phyloP scores from a whole-genome alignment of 2,888 invertebrate species.

The Sympetrum striolatum region DNA sequence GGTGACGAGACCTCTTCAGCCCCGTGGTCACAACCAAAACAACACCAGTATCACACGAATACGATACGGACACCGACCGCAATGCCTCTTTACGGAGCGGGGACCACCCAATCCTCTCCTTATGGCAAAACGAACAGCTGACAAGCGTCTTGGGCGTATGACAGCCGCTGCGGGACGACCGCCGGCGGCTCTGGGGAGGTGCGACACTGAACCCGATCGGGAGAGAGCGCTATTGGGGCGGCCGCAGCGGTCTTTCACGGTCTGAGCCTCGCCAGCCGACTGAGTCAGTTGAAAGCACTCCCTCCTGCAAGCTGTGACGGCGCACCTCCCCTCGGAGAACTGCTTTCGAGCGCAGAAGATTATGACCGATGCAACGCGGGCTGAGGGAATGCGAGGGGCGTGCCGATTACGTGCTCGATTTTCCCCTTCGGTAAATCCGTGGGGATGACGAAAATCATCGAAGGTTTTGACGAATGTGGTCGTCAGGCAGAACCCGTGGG shows the following conservation, averaged over 20 bases:
- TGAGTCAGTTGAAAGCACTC: background rate
- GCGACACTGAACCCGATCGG: background rate
- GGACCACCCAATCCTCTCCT: background rate
- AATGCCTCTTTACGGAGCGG: background rate
- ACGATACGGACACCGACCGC: background rate
- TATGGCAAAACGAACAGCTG: background rate
- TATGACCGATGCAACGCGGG: background rate
- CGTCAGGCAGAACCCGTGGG: no score
- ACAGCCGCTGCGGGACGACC: no score
- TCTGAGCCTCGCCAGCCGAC: slow-evolving; percentile 18
- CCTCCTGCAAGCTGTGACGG: background rate
- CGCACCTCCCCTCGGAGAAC: background rate
- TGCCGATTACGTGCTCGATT: background rate
- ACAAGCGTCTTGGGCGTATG: background rate
- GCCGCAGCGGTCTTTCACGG: background rate
- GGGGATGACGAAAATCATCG: no score
- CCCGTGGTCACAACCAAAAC: no score
- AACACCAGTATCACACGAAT: background rate
- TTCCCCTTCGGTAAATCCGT: no score
- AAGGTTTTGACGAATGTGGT: no score
- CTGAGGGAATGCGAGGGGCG: background rate
- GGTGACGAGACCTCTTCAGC: no score
- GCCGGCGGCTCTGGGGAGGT: background rate
- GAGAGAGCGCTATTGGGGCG: background rate
- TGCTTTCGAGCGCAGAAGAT: background rate